These are phyloP conservation scores for Lycocorax pyrrhopterus DNA, from an alignment of 2,113 vertebrate genomes.

Conservation along the genomic window DNA sequence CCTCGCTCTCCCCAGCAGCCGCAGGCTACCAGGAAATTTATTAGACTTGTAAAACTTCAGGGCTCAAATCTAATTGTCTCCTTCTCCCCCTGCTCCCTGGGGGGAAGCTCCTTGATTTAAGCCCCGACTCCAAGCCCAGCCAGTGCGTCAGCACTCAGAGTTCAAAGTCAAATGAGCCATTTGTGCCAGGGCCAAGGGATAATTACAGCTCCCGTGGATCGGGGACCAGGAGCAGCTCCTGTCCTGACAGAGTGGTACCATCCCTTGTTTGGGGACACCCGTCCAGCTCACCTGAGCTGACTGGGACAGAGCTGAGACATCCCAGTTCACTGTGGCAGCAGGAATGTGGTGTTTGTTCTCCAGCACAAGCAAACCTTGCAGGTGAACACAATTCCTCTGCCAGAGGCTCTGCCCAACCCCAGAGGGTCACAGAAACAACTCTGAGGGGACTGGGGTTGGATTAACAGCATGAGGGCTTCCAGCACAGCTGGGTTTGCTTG, in stretches of 20 bases:
- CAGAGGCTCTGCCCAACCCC: not conserved
- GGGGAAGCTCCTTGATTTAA: conserved; percentile 61
- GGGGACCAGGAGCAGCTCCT: not conserved
- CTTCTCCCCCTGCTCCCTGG: conserved; percentile 17
- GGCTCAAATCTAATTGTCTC: conserved; percentile 61
- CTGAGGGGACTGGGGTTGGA: not conserved
- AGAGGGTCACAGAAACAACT: not conserved
- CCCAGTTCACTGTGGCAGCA: fast-evolving
- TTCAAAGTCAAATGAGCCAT: conserved; percentile 47
- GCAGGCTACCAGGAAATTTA: conserved; percentile 59
- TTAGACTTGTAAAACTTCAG: conserved; percentile 68
- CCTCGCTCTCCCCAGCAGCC: not conserved
- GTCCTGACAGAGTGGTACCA: not conserved
- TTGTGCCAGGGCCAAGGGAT: conserved; percentile 15
- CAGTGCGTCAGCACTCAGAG: not conserved
- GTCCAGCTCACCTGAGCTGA: not conserved
- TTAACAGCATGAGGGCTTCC: not conserved
- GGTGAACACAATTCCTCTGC: not conserved
- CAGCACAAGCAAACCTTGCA: not conserved
- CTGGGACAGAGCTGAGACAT: not conserved
- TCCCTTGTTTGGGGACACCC: not conserved
- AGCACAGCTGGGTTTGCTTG: not conserved
- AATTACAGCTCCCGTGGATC: not conserved
- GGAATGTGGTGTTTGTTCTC: fast-evolving
- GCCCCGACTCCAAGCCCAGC: not conserved